Base-by-base conservation (phyloP, 1,140 invertebrate genomes). In the Aphaenogaster floridana region DNA sequence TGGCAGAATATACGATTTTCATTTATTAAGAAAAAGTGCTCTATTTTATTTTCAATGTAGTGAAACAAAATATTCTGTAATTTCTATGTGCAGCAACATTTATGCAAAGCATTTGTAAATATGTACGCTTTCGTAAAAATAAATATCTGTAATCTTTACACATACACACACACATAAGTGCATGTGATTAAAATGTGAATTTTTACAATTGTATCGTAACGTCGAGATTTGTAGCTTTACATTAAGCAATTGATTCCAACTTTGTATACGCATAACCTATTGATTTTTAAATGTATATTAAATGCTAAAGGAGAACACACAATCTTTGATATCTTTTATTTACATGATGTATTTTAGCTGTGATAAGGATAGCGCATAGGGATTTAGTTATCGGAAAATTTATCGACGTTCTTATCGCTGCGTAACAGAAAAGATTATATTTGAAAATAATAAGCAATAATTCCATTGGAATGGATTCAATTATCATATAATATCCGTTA, bases 81-180 rank as follows among this genome's bases (percentile, higher is more conserved):
- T 88, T 86, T 91, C 76, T 74, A 91, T 80, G 52, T 86, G 77
- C 74, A 83, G 77, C 77, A 90, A 89, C 72, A 88, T 85, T 92
- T 93, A 92, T 93, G 86, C 89, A 89, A 91, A 92, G 80, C 88
- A 93, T 91, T 92, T 93, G 93, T 93, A 93, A 93, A 93, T 93
- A 93, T 93, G 88, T 93, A 92, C 80, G 92, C 92, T 93, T 93
- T 91, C 77, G 86, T 91, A 93, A 93, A 79, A 92, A 92, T 92
- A 93, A 93, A 92, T 89, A 83, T 91, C 72, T 88, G 71, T 92
- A 88, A 79, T 89, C 80, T 92, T 91, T 86, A 86, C 42, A 69
- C 21, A 3, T 11, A 59, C 21, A 59, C 11, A 69, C 11, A 34
- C 0, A 69, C 11, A 68, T 72, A 89, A 72, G 45, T 90, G 83